A percentile compares a stretch with the other conserved stretches of the same genome.
These are phyloP conservation scores for Spicauda simplicius DNA, from an alignment of 2,888 invertebrate species.

Conservation along the genomic window DNA sequence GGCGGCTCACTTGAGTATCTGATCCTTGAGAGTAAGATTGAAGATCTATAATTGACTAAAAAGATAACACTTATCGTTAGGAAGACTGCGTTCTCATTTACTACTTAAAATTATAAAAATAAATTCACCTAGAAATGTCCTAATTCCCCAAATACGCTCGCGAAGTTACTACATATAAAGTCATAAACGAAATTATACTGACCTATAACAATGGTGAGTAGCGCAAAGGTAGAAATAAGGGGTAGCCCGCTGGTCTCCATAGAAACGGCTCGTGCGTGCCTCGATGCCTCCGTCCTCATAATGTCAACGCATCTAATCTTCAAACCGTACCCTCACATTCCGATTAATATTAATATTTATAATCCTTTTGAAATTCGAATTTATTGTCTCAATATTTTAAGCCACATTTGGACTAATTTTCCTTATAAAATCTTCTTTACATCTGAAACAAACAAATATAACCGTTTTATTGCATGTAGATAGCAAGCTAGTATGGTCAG, in stretches of 20 bases:
- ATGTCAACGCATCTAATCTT: slow-evolving; percentile 39
- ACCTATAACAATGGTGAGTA: slow-evolving; percentile 80
- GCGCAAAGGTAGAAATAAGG: slow-evolving; percentile 75
- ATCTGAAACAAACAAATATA: slow-evolving; percentile 33
- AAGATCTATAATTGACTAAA: too few relatives aligned
- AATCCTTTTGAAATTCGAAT: slow-evolving; percentile 49
- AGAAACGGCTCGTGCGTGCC: slow-evolving; percentile 61
- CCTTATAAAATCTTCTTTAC: slow-evolving; percentile 14
- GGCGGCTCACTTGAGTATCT: too few relatives aligned
- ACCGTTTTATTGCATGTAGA: slow-evolving; percentile 9
- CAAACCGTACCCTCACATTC: slow-evolving; percentile 53
- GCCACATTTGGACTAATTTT: slow-evolving; percentile 13
- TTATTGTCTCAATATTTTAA: slow-evolving; percentile 45
- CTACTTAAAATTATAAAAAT: too few relatives aligned
- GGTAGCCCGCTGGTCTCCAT: slow-evolving; percentile 78
- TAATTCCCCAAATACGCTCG: too few relatives aligned
- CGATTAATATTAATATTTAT: slow-evolving; percentile 51
- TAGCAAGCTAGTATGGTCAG: slow-evolving; percentile 17
- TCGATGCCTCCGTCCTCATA: slow-evolving; percentile 64
- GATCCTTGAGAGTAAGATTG: too few relatives aligned
- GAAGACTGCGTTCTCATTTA: too few relatives aligned
- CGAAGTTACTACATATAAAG: too few relatives aligned
- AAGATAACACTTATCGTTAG: too few relatives aligned
- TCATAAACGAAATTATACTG: slow-evolving; percentile 43
- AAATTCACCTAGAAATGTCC: too few relatives aligned